These are phyloP conservation scores for Lagocephalus sceleratus DNA, from an alignment of 2,797 vertebrate species.

Conservation along the genomic window DNA sequence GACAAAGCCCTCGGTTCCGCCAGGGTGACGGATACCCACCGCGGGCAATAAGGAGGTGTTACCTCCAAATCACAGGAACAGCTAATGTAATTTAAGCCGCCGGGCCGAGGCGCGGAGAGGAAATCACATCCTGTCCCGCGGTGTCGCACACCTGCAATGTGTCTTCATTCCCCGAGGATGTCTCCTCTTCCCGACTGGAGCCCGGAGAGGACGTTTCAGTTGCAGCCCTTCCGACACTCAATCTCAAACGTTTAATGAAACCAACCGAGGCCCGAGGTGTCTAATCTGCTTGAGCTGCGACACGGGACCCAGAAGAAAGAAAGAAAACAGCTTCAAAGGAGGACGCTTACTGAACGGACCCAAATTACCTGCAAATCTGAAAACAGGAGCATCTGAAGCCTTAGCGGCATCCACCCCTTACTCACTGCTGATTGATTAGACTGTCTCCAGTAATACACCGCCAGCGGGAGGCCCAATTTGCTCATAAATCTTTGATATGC, in stretches of 20 bases:
- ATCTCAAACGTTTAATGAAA: conserved; percentile 52
- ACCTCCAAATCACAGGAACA: conserved; percentile 45
- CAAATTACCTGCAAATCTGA: neutral
- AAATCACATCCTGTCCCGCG: conserved; percentile 57
- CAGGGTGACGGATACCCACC: conserved; percentile 43
- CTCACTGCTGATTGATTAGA: conserved; percentile 47
- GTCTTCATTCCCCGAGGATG: conserved; percentile 31
- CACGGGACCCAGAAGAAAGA: conserved; percentile 1
- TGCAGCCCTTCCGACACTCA: conserved; percentile 11
- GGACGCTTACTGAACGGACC: conserved; percentile 8
- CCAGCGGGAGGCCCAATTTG: conserved; percentile 28
- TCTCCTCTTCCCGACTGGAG: conserved; percentile 29
- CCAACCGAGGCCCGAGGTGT: conserved; percentile 34
- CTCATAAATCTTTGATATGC: conserved; percentile 53
- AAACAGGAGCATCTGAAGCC: neutral
- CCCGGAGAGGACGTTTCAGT: conserved; percentile 33
- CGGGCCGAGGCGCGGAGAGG: conserved; percentile 28
- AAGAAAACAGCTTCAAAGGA: conserved; percentile 28
- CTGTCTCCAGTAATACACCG: conserved; percentile 30
- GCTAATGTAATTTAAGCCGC: conserved; percentile 50
- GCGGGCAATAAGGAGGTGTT: conserved; percentile 52
- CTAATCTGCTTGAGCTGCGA: conserved; percentile 10
- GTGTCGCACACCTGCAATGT: conserved; percentile 39
- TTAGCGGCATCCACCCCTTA: conserved; percentile 37
- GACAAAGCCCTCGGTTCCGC: conserved; percentile 38